These are phyloP conservation scores for Zoanthus gigantus DNA, from an alignment of 92 coral and sea anemone genomes.

Conservation along the genomic window DNA sequence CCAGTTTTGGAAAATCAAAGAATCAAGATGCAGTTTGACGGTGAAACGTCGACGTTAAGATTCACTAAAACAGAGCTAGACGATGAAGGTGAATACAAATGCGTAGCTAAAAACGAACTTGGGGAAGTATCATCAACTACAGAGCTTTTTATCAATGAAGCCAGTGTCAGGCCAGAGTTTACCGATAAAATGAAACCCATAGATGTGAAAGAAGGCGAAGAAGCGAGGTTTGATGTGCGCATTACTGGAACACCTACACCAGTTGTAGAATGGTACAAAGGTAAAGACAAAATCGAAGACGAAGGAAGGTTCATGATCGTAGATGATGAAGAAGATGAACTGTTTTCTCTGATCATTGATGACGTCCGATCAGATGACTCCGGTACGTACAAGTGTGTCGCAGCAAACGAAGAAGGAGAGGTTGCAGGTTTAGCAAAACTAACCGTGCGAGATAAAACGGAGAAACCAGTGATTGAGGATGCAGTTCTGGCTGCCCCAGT, in stretches of 20 bases:
- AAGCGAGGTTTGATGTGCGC: constrained; percentile 85
- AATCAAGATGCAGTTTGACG: constrained; percentile 57
- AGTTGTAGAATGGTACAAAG: constrained; percentile 92
- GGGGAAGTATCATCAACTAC: constrained; percentile 80
- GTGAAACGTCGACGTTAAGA: constrained; percentile 69
- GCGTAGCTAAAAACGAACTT: constrained; percentile 76
- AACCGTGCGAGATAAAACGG: constrained; percentile 60
- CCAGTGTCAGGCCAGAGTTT: constrained; percentile 76
- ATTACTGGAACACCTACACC: constrained; percentile 79
- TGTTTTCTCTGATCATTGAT: constrained; percentile 82
- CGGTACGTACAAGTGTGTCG: constrained; percentile 84
- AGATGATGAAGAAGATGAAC: constrained; percentile 88
- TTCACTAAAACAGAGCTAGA: constrained; percentile 71
- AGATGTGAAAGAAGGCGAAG: constrained; percentile 70
- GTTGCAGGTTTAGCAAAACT: constrained; percentile 62
- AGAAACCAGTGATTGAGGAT: constrained; percentile 62
- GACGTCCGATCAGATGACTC: constrained; percentile 73
- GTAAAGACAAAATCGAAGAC: constrained; percentile 79
- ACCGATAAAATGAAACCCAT: constrained; percentile 49
- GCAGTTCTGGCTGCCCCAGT: constrained; percentile 53
- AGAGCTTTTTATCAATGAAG: constrained; percentile 83
- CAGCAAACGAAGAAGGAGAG: constrained; percentile 72
- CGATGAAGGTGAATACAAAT: constrained; percentile 92
- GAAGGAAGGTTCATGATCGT: constrained; percentile 79
- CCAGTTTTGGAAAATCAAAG: constrained; percentile 72